A percentile compares a stretch with the other conserved stretches of the same genome.
phyloP scores from a whole-genome alignment of 2,797 vertebrate species.

The Gambusia yucatana region DNA sequence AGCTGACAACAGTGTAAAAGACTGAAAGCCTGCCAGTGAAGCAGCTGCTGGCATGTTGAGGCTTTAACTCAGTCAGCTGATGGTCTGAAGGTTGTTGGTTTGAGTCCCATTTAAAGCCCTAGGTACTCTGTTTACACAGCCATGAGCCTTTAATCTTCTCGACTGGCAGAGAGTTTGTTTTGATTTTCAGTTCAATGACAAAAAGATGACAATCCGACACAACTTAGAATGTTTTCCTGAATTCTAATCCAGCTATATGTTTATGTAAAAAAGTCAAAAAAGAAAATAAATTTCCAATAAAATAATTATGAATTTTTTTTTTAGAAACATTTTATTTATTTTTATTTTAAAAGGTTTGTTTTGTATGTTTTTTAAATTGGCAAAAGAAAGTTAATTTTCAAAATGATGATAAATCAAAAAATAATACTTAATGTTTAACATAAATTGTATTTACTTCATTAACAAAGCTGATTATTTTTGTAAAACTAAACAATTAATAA shows the following conservation, averaged over 20 bases:
- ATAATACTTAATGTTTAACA: neutral
- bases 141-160: neutral
- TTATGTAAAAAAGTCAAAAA: neutral
- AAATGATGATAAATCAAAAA: neutral
- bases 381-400: neutral
- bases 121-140: neutral
- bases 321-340: neutral
- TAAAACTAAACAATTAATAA: no score
- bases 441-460: neutral
- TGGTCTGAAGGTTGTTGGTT: conserved; percentile 33
- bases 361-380: neutral
- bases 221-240: neutral
- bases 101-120: conserved; percentile 45
- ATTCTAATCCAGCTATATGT: neutral
- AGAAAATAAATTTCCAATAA: neutral
- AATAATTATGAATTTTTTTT: neutral
- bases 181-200: conserved; percentile 2
- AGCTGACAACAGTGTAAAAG: conserved; percentile 24
- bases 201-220: neutral
- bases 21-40: conserved; percentile 45
- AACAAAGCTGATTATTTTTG: no score
- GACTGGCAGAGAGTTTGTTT: neutral
- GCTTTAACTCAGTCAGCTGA: conserved; percentile 16
- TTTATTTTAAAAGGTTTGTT: neutral
- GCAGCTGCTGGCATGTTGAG: conserved; percentile 30